phyloP scores from a whole-genome alignment of 2,113 vertebrate species.

The Antigone vipio region DNA sequence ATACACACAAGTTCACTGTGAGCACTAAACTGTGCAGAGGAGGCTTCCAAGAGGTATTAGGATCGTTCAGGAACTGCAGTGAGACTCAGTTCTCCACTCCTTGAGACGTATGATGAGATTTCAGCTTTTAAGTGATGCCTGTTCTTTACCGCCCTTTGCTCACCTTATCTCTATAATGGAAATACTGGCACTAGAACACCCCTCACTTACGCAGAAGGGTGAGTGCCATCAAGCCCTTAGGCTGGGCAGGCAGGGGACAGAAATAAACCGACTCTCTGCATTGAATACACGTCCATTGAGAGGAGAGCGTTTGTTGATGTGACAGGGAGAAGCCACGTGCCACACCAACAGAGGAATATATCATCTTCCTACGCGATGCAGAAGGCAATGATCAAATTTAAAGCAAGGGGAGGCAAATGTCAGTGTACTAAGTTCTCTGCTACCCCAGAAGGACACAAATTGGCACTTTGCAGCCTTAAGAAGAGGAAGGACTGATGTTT shows the following conservation, averaged over 20 bases:
- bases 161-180: constrained; percentile 27
- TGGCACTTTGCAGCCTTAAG: not conserved
- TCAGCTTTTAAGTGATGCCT: not conserved
- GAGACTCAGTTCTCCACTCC: not conserved
- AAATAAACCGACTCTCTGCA: not conserved
- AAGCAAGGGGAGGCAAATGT: not conserved
- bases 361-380: not conserved
- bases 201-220: not conserved
- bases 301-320: not conserved
- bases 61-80: not conserved
- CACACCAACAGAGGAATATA: not conserved
- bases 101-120: not conserved
- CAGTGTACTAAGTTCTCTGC: not conserved
- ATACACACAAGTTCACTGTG: not conserved
- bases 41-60: not conserved
- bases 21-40: constrained; percentile 2
- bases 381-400: not conserved
- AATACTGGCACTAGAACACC: not conserved
- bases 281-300: not conserved
- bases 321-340: not conserved
- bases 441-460: not conserved
- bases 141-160: not conserved
- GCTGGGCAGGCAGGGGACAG: not conserved
- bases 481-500: not conserved
- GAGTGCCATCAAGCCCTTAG: not conserved